A percentile compares a stretch with the other conserved stretches of the same genome.
phyloP scores from a whole-genome alignment of 2,888 invertebrate species.

The Orthosia cruda region DNA sequence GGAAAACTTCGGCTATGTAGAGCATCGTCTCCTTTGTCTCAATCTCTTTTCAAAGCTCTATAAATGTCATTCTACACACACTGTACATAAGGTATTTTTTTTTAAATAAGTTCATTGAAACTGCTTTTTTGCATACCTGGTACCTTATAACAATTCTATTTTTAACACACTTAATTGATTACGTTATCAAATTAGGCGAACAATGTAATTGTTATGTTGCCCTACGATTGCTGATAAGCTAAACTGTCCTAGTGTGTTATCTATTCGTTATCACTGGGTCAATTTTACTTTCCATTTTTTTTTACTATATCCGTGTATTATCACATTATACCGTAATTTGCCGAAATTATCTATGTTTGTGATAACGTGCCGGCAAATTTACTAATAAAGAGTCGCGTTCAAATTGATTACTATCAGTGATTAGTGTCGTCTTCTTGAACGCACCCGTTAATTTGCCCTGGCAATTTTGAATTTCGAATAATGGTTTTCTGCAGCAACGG shows the following conservation, averaged over 20 bases:
- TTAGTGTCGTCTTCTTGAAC: slow-evolving; percentile 19
- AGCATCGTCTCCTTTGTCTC: too few species aligned
- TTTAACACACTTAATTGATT: slow-evolving; percentile 43
- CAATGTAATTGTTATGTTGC: slow-evolving; percentile 45
- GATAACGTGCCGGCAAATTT: slow-evolving; percentile 33
- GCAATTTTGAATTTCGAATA: slow-evolving; percentile 6
- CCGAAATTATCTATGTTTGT: slow-evolving; percentile 44
- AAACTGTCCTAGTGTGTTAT: slow-evolving; percentile 40
- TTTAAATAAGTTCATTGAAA: neutral
- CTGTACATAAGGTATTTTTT: neutral
- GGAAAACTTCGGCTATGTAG: too few species aligned
- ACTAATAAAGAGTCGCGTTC: slow-evolving; percentile 36
- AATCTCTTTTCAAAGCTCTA: too few species aligned
- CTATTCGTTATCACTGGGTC: slow-evolving; percentile 42
- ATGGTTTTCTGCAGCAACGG: slow-evolving; percentile 46
- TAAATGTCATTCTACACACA: too few species aligned
- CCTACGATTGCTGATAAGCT: slow-evolving; percentile 52
- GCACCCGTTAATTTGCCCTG: neutral
- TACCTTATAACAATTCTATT: slow-evolving; percentile 29
- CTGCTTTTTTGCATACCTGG: neutral
- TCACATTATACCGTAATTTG: slow-evolving; percentile 37
- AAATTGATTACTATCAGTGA: slow-evolving; percentile 28
- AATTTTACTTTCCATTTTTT: slow-evolving; percentile 50
- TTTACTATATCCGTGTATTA: slow-evolving; percentile 26
- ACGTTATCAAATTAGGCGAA: slow-evolving; percentile 60